Evolutionary conservation across 2,113 vertebrate species (phyloP), one percentile per base, ranked within the genome.

Genomic region (Chrysemys picta): DNA sequence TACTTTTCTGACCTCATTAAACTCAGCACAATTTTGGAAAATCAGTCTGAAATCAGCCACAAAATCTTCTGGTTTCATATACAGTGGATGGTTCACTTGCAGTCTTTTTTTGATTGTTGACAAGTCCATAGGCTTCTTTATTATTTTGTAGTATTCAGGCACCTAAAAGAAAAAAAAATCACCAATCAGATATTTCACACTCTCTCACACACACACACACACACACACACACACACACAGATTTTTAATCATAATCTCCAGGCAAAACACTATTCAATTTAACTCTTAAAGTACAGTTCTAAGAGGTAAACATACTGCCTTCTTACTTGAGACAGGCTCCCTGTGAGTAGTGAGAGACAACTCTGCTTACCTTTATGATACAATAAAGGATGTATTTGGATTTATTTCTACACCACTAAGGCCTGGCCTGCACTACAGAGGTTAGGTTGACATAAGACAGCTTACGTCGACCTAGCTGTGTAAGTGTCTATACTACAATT

Each of bases 71-170:
- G 98, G 98, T 29, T 97, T 98, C 76, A 97, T 94, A 72, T 99
- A 99, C 90, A 97, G 89, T 5, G 96, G 97, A 88, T 87, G 96
- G 88, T 97, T 96, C 72, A 95, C 95, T 95, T 99, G 98, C 13
- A 99, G 97, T 96, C 98, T 98, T 91, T 97, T 98, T 95, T 99
- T 99, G 95, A 99, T 98, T 45, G 98, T 98, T 83, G 98, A 99
- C 94, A 99, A 98, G 87, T 99, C 98, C 98, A 99, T 99, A 45
- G 98, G 98, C 62, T 98, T 98, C 94, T 98, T 99, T 92, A 99
- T 99, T 94, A 99, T 98, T 98, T 97, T 98, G 84, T 99, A 99
- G 96, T 99, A 99, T 97, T 99, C 98, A 79, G 98, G 98, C 97
- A 99, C 98, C 98, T 99, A 96, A 31, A 93, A 62, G 29, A 42